phyloP scores from a whole-genome alignment of 1,140 invertebrate genomes.

The Delia radicum region DNA sequence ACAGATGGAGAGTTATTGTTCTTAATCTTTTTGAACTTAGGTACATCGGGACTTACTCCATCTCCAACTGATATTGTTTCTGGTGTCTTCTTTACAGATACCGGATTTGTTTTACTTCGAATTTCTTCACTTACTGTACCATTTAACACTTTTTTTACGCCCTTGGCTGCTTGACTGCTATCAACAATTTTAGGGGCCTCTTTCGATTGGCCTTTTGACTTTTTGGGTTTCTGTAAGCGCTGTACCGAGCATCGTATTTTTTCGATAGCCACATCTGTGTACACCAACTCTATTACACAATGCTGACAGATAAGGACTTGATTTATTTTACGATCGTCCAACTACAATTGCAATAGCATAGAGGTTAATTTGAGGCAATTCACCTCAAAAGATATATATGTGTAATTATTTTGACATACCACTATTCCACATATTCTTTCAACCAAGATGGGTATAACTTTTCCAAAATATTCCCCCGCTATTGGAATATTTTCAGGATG shows the following conservation, averaged over 20 bases:
- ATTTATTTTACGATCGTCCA: not conserved
- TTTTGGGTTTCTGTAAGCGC: too few species aligned
- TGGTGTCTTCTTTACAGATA: not conserved
- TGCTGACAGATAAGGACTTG: not conserved
- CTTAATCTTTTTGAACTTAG: not conserved
- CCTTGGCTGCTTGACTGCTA: too few species aligned
- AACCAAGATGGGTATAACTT: not conserved
- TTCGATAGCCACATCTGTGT: not conserved
- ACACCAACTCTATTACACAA: not conserved
- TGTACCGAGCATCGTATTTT: not conserved
- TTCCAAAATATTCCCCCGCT: not conserved
- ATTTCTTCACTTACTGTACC: too few species aligned
- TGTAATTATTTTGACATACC: not conserved
- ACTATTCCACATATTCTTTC: slow-evolving; percentile 4
- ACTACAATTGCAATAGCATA: not conserved
- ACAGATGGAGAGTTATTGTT: not conserved
- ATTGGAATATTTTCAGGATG: slow-evolving; percentile 5
- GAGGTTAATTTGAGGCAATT: too few species aligned
- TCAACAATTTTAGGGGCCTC: too few species aligned
- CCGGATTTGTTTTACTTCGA: too few species aligned
- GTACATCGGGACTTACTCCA: not conserved
- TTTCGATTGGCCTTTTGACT: too few species aligned
- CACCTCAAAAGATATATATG: too few species aligned
- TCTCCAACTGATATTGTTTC: not conserved
- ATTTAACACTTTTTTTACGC: too few species aligned